Percentiles rank a stretch among this genome's conserved stretches.
Evolutionary conservation across 1,140 invertebrate species (phyloP).

Genomic region (Drosophila repleta): DNA sequence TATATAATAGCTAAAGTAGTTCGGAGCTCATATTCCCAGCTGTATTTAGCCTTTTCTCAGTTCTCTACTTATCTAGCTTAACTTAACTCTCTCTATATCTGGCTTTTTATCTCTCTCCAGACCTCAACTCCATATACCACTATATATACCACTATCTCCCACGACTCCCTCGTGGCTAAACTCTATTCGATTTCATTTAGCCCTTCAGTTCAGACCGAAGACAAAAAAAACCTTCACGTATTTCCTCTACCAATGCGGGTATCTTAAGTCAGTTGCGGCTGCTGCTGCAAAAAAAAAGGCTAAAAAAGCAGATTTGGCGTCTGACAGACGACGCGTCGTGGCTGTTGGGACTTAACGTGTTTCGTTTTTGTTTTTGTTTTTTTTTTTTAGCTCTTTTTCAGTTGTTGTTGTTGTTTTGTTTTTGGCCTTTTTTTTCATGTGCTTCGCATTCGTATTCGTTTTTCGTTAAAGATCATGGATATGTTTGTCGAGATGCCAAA

Average conservation of each 20-base stretch:
- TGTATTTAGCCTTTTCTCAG: too few species aligned
- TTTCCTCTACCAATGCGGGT: not conserved
- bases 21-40: too few species aligned
- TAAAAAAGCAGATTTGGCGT: constrained; percentile 39
- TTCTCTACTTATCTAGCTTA: too few species aligned
- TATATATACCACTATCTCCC: too few species aligned
- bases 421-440: constrained; percentile 7
- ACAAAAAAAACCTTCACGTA: not conserved
- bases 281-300: constrained; percentile 13
- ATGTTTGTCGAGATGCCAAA: constrained; percentile 70
- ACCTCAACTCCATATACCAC: too few species aligned
- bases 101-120: too few species aligned
- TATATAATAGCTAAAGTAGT: not conserved
- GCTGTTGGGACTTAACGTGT: constrained; percentile 46
- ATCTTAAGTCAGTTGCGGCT: not conserved
- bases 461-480: constrained; percentile 65
- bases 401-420: constrained; percentile 1
- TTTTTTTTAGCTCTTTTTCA: not conserved
- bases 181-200: too few species aligned
- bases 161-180: too few species aligned
- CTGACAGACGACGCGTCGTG: constrained; percentile 41
- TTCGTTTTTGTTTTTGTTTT: constrained; percentile 48
- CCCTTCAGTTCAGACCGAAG: too few species aligned
- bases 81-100: too few species aligned
- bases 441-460: constrained; percentile 14